Base-by-base conservation (phyloP, 2,797 vertebrate species). In the Oreortyx pictus region DNA sequence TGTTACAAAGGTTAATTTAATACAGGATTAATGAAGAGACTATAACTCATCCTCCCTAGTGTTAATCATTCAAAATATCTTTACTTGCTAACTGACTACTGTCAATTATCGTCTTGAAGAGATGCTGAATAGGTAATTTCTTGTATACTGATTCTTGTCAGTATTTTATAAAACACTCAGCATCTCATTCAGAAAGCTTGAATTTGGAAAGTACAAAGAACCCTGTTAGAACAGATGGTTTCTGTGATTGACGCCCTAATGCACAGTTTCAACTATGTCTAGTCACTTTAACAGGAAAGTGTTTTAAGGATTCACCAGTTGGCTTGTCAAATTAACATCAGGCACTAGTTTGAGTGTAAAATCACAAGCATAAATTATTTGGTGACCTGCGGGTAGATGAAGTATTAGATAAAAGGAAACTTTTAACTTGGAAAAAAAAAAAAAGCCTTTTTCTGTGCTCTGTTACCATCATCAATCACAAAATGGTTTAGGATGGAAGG, bases 191-290 rank as follows among this genome's bases (percentile, higher is more conserved):
- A 85, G 71, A 91, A 96, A 90, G 37, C 89, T 86, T 50, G 77
- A 94, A 90, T 68, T 91, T 70, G 29, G 46, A 89, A 93, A 95
- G 88, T 75, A 86, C 59, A 95, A 88, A 96, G 93, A 94, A 4
- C 90, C 80, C 83, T 96, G 73, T 85, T 93, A 71, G 90, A 97
- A 87, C 79, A 97, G 91, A 96, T 95, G 86, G 84, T 85, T 95
- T 97, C 70, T 90, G 92, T 96, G 78, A 95, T 95, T 93, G 93
- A 96, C 64, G 66, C 72, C 78, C 54, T 95, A 96, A 94, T 93
- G 80, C 41, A 89, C 82, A 91, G 95, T 91, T 96, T 94, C 93
- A 95, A 70, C 92, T 97, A 86, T 92, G 79, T 86, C 88, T 86
- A 94, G 88, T 96, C 88, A 79, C 89, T 97, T 96, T 91, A 97